Evolutionary conservation across 2,888 invertebrate genomes (phyloP), one percentile per base, ranked within the genome.

Genomic region (Mythimna lalbum): DNA sequence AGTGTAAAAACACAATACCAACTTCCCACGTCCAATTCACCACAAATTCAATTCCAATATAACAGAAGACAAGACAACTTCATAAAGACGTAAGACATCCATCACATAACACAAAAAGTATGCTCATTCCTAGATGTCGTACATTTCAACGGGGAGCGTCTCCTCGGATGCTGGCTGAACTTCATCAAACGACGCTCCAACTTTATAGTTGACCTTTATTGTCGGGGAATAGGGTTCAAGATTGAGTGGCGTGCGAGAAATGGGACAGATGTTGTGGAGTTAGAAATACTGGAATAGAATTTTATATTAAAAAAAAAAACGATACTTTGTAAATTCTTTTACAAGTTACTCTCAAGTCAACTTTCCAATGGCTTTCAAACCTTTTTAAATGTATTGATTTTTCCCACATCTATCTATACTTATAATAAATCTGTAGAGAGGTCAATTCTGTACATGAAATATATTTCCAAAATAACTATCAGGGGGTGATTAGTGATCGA

Each of bases 141-240:
- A 75, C 72, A 85, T 83, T 85, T 80, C 71, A 71, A 64, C 61
- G 73, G 50, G 61, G 59, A 63, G 64, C 61, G 70, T 71, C 73
- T 69, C 61, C 52, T 53, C 76, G 63, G 47, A 76, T 76, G 62
- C 62, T 78, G 82, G 36, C 23, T 63, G 68, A 73, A 73, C 69
- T 77, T 81, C 69, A 68, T 84, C 80, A 78, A 81, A 76, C 69
- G 63, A 70, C 47, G 23, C 27, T 55, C 52, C 57, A 70, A 65
- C 63, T 63, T 61, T 60, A 62, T 57, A 67, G 66, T 79, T 82
- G 77, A 79, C 79, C 78, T 85, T 83, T 87, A 86, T 73, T 76
- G 62, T 76, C 2, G 14, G 60, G 76, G 33, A 57, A 69, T 81
- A 87, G 67, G 80, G 85, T 72, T 69, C 75, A 85, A 78, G 78